phyloP scores from a whole-genome alignment of 2,113 vertebrate genomes.

The Nothoprocta perdicaria region DNA sequence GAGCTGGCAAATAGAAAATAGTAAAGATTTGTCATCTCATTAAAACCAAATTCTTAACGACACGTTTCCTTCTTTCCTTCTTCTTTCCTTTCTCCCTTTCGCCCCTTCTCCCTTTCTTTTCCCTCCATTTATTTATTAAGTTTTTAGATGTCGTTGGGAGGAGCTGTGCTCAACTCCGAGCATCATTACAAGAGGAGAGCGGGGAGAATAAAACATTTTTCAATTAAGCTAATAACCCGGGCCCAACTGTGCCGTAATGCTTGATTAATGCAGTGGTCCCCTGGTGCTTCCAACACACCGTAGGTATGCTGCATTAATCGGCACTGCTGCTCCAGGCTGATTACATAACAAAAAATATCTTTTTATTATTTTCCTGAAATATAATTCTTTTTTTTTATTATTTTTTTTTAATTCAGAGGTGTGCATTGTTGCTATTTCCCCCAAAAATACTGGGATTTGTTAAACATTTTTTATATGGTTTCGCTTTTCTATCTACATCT shows the following conservation, averaged over 20 bases:
- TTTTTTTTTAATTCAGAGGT: neutral
- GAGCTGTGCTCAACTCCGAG: neutral
- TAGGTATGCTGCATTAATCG: neutral
- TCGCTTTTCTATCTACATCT: neutral
- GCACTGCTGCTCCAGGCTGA: fast-evolving
- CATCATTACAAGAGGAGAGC: neutral
- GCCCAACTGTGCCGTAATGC: neutral
- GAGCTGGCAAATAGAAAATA: neutral
- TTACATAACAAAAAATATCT: fast-evolving
- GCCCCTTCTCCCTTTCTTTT: neutral
- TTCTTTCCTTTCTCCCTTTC: too few species aligned
- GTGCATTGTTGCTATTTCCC: fast-evolving
- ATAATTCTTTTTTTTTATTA: fast-evolving
- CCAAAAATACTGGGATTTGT: fast-evolving
- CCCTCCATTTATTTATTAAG: neutral
- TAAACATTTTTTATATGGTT: neutral
- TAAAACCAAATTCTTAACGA: neutral
- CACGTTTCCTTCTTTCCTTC: neutral
- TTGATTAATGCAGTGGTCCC: neutral
- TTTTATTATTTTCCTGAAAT: neutral
- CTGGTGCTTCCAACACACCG: fast-evolving
- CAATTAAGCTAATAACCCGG: neutral
- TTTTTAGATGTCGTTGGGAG: neutral
- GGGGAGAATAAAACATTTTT: neutral
- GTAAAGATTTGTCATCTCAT: neutral